Base-by-base conservation (phyloP, 2,888 invertebrate species). In the Athalia cordata region DNA sequence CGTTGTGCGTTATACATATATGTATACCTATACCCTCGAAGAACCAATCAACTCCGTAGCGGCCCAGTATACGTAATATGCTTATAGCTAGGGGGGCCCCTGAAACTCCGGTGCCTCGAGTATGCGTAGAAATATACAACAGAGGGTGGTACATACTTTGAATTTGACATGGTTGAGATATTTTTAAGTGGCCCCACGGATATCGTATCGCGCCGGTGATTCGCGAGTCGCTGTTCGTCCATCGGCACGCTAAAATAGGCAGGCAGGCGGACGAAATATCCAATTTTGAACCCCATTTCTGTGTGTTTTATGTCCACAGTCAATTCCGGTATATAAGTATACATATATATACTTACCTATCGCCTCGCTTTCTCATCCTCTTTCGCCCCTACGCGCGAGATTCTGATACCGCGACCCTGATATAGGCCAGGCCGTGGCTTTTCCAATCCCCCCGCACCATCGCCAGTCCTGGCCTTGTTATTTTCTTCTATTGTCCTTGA, bases 401-500 rank as follows among this genome's bases (percentile, higher is more conserved):
- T 77, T 68, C 78, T 75, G 77, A 77, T 77, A 81, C 49, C 74
- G 61, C 49, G 78, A 61, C 79, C 79, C 81, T 80, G 80, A 78
- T 79, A 80, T 81, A 80, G 72, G 81, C 79, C 79, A 80, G 72
- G 81, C 79, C 79, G 55, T 4, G 68, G 68, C 68, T 52, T 43
- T 67, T 78, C 67, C 74, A 62, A 13, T 74, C 72, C 59, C 55
- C 76, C 47, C 15, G 67, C 13, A n/a, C 45, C 43, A 5, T 9
- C 1, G n/a, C 59, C n/a, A 5, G 5, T 4, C 0, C n/a, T 61
- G 15, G 13, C 81, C 78, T 68, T 80, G 81, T 80, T 83, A 84
- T 83, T 84, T 82, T 81, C 77, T 79, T 66, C 81, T 82, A 84
- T 84, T 84, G 84, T 84, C 84, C 84, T 81, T 85, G 83, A 85